Conservation (phyloP, 2,888 invertebrate species). For the Drosophila longiperda region DNA sequence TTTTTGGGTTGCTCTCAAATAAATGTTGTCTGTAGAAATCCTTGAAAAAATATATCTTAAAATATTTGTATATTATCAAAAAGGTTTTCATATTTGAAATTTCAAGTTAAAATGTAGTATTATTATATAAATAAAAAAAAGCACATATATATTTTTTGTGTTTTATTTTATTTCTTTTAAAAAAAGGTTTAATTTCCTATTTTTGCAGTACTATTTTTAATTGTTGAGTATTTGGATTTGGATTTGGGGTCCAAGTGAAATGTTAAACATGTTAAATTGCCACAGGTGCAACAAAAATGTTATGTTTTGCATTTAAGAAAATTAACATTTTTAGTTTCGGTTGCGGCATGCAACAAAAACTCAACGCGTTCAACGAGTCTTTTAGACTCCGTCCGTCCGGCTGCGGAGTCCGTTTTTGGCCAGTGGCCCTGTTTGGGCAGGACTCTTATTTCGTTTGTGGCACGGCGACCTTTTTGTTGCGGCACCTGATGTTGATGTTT, state of each 20-base stretch:
- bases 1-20: not conserved
- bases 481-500: constrained; percentile 1
- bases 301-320: not conserved
- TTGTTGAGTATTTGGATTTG: not conserved
- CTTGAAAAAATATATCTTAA: not conserved
- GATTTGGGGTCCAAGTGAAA: not conserved
- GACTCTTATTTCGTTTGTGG: constrained; percentile 10
- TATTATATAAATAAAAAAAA: too few relatives aligned
- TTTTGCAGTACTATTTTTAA: not conserved
- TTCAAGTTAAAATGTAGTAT: not conserved
- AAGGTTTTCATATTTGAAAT: not conserved
- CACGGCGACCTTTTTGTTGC: constrained; percentile 31
- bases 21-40: not conserved
- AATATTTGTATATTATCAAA: not conserved
- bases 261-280: not conserved
- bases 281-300: not conserved
- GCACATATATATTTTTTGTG: too few relatives aligned
- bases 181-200: too few relatives aligned
- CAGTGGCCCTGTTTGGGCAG: not conserved
- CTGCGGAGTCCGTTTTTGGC: not conserved
- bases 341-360: constrained; percentile 63
- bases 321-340: constrained; percentile 12
- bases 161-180: too few relatives aligned
- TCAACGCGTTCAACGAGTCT: constrained; percentile 63
- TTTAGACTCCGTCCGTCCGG: constrained; percentile 14